Evolutionary conservation across 2,113 vertebrate genomes (phyloP).

Genomic region (Patagioenas fasciata): DNA sequence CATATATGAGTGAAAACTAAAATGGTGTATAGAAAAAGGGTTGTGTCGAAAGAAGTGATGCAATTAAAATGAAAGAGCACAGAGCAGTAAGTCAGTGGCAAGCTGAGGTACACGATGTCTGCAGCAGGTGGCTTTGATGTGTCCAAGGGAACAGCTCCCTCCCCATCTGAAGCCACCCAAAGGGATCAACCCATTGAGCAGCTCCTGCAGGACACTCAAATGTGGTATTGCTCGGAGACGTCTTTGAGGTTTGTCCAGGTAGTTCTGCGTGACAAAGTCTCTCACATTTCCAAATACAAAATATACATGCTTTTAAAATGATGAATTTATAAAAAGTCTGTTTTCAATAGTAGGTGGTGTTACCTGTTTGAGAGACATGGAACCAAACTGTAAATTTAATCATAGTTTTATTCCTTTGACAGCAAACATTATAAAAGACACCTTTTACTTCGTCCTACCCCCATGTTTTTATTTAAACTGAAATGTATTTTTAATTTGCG

Average conservation of each 20-base stretch:
- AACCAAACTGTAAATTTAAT: background rate
- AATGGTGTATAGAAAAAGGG: background rate
- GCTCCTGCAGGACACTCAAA: background rate
- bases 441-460: background rate
- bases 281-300: background rate
- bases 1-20: background rate
- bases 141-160: background rate
- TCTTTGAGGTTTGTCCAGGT: background rate
- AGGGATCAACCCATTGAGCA: background rate
- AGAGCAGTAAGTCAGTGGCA: background rate
- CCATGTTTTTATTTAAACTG: background rate
- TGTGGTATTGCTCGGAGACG: rapidly evolving
- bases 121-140: background rate
- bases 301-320: rapidly evolving
- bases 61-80: rapidly evolving
- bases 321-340: background rate
- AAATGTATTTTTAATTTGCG: background rate
- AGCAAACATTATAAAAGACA: background rate
- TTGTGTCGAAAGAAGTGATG: background rate
- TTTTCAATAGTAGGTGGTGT: background rate
- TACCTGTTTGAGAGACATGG: background rate
- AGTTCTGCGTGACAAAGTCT: background rate
- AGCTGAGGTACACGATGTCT: background rate
- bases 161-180: background rate
- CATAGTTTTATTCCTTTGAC: background rate